These are phyloP conservation scores for Bostrychus sinensis DNA, from an alignment of 2,113 vertebrate species.

Conservation along the genomic window DNA sequence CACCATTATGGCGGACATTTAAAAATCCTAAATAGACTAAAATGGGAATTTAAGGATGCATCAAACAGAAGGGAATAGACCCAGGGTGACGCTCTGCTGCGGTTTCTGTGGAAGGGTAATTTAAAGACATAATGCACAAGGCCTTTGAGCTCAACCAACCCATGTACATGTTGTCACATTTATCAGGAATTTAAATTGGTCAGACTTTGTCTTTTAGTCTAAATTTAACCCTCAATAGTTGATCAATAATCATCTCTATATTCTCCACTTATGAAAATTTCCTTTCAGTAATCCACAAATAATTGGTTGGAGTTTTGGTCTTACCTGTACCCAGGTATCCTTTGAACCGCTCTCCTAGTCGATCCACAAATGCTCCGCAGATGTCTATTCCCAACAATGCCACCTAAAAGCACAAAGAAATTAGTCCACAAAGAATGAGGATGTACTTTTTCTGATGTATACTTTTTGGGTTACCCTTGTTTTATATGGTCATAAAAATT, in stretches of 20 bases:
- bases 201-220: no score
- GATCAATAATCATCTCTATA: no score
- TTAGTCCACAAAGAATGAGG: no score
- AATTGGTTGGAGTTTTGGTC: conserved; percentile 30
- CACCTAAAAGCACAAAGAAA: conserved; percentile 82
- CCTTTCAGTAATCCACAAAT: no score
- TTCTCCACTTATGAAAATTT: no score
- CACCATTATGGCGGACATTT: conserved; percentile 25
- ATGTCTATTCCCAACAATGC: conserved; percentile 91
- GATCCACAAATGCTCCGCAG: conserved; percentile 87
- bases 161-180: no score
- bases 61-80: conserved; percentile 11
- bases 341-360: conserved; percentile 89
- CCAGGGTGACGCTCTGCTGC: conserved; percentile 12
- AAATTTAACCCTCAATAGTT: no score
- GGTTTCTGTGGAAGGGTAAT: conserved; percentile 51
- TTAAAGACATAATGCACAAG: conserved; percentile 36
- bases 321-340: conserved; percentile 89
- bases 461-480: no score
- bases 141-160: no score
- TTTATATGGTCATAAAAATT: no score
- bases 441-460: no score
- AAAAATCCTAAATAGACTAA: conserved; percentile 45
- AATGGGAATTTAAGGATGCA: conserved; percentile 30
- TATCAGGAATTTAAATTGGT: no score